Percentiles rank a stretch among this genome's conserved stretches.
Evolutionary conservation across 2,797 vertebrate genomes (phyloP).

Genomic region (Crax fasciolata): DNA sequence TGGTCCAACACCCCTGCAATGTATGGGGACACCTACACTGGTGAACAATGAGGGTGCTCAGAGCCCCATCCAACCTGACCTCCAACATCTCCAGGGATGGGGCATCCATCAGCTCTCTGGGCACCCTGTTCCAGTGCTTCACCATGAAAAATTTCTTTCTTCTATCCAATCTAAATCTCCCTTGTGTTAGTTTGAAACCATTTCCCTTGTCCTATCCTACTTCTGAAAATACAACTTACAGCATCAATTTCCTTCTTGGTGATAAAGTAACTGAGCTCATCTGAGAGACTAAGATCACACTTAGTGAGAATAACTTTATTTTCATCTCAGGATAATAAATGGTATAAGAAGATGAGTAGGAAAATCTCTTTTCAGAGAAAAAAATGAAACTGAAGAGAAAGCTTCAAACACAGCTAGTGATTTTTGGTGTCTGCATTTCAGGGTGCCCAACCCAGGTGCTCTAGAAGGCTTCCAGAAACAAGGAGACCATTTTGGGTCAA

Average conservation of each 20-base stretch:
- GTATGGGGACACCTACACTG: too few species aligned
- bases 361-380: not conserved
- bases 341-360: not conserved
- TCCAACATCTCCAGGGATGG: too few species aligned
- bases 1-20: too few species aligned
- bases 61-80: too few species aligned
- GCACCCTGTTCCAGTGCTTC: too few species aligned
- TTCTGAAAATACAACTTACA: not conserved
- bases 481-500: not conserved
- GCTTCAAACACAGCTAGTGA: not conserved
- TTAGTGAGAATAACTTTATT: not conserved
- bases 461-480: not conserved
- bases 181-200: too few species aligned
- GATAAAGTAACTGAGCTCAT: not conserved
- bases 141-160: too few species aligned
- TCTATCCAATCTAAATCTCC: too few species aligned
- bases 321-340: not conserved
- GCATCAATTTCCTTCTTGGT: not conserved
- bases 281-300: not conserved
- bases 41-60: too few species aligned
- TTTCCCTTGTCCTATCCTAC: too few species aligned
- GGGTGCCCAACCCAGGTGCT: not conserved
- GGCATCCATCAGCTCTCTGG: too few species aligned
- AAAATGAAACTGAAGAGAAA: not conserved
- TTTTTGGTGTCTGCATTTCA: not conserved